Percentiles rank a stretch among this genome's conserved stretches.
phyloP scores from a whole-genome alignment of 2,888 invertebrate species.

The Tetranychus piercei region DNA sequence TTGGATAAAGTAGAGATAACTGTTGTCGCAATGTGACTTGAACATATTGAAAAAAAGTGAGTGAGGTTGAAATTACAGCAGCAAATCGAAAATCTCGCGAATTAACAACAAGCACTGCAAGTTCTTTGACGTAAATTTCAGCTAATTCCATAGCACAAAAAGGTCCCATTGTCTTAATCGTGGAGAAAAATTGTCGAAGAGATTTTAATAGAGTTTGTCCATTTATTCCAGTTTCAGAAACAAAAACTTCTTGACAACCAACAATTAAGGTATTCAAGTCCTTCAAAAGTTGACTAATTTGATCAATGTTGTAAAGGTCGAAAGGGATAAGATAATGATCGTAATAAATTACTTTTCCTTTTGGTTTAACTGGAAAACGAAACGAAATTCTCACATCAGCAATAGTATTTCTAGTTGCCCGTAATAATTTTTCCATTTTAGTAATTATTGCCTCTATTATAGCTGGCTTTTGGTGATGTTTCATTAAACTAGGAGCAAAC shows the following conservation, averaged over 20 bases:
- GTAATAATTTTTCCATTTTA: conserved; percentile 51
- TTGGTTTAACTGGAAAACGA: conserved; percentile 41
- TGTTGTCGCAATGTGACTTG: neutral
- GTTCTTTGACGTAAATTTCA: conserved; percentile 49
- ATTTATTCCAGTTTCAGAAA: neutral
- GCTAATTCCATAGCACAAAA: conserved; percentile 81
- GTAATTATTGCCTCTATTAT: conserved; percentile 59
- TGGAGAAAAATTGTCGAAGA: conserved; percentile 32
- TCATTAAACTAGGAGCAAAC: conserved; percentile 36
- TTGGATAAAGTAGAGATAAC: neutral
- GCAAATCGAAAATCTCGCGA: neutral
- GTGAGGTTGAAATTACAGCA: neutral
- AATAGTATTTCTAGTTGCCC: conserved; percentile 62
- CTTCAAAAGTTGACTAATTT: neutral
- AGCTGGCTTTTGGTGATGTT: conserved; percentile 42
- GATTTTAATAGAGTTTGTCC: neutral
- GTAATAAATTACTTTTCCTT: conserved; percentile 2
- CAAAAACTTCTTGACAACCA: neutral
- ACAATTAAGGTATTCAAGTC: neutral
- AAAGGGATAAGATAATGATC: neutral
- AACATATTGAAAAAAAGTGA: neutral
- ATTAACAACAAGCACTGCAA: conserved; percentile 45
- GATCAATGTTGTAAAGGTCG: neutral
- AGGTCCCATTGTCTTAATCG: conserved; percentile 57
- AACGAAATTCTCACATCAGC: conserved; percentile 73